These are phyloP conservation scores for Gouania willdenowi DNA, from an alignment of 2,797 vertebrate species.

Conservation along the genomic window DNA sequence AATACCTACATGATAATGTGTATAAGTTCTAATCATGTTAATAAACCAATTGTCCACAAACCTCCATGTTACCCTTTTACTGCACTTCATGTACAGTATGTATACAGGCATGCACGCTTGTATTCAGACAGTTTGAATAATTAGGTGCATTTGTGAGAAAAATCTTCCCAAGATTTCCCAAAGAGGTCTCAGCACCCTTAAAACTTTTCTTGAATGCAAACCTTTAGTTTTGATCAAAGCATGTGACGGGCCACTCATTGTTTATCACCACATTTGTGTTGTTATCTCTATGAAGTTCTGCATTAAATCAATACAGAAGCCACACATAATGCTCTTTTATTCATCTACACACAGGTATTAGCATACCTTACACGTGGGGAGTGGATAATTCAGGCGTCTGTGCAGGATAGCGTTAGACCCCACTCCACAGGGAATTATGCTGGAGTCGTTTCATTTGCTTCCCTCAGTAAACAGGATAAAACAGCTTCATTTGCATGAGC, in stretches of 20 bases:
- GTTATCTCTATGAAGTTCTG: constrained; percentile 33
- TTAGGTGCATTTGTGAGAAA: too few relatives aligned
- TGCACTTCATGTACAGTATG: too few relatives aligned
- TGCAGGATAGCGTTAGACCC: constrained; percentile 40
- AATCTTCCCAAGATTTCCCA: too few relatives aligned
- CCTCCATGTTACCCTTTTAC: too few relatives aligned
- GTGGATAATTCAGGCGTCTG: constrained; percentile 31
- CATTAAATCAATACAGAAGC: constrained; percentile 43
- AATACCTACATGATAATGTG: too few relatives aligned
- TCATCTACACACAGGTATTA: constrained; percentile 44
- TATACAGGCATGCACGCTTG: too few relatives aligned
- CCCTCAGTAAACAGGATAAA: constrained; percentile 68
- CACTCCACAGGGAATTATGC: constrained; percentile 52
- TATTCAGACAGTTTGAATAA: too few relatives aligned
- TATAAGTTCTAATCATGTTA: too few relatives aligned
- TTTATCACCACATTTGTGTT: constrained; percentile 48
- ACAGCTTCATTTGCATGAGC: constrained; percentile 62
- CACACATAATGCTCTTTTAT: constrained; percentile 30
- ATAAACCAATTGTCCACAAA: too few relatives aligned
- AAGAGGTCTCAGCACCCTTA: too few relatives aligned
- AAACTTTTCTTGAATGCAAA: constrained; percentile 33
- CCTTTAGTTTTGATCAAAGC: constrained; percentile 42
- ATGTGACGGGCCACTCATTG: constrained; percentile 22
- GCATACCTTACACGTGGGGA: constrained; percentile 50
- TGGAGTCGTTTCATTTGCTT: constrained; percentile 52